Base-by-base conservation (phyloP, 2,888 invertebrate genomes). In the Listrodromus nycthemerus region DNA sequence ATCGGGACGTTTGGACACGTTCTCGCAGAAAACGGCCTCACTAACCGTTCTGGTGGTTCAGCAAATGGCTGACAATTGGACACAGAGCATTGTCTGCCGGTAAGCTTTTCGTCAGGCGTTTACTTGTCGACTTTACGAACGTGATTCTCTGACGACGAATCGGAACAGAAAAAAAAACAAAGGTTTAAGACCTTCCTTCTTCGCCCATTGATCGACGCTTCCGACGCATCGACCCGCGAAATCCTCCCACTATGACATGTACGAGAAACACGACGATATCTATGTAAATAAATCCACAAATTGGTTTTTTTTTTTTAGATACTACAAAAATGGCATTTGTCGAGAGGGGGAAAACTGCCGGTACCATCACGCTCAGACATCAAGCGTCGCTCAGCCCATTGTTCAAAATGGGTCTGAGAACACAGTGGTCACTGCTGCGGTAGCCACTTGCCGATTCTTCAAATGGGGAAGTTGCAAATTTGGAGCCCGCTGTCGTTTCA, bases 51-150 rank as follows among this genome's bases (percentile, higher is more conserved):
- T 78, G 70, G 84, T 81, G 84, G 75, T 75, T 78, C 80, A 91
- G 90, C 93, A 93, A 93, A 93, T 93, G 93, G 93, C 93, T 89
- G 93, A 93, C 91, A 91, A 86, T 89, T 92, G 91, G 92, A 90
- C 90, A 86, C 90, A 90, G 86, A 92, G 89, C 87, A 88, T 92
- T 87, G 88, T 88, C 90, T 93, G 93, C 93, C 92, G 93, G 93
- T 93, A 90, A 91, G 92, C 76, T 73, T 73, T 80, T 73, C 24
- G 1, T 58, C 16, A 13, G 16, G 7, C 50, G 8, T 33, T 33
- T 33, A 1, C 8, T 58, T 16, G 16, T 33, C 8, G 37, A n/a
- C n/a, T 21, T 48, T 7, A n/a, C 33, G 2, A 16, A 5, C 58
- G 58, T 58, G 24, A 16, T 27, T 16, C 13, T 58, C 27, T 7